phyloP scores from a whole-genome alignment of 2,797 vertebrate genomes.

The Nothura maculosa region DNA sequence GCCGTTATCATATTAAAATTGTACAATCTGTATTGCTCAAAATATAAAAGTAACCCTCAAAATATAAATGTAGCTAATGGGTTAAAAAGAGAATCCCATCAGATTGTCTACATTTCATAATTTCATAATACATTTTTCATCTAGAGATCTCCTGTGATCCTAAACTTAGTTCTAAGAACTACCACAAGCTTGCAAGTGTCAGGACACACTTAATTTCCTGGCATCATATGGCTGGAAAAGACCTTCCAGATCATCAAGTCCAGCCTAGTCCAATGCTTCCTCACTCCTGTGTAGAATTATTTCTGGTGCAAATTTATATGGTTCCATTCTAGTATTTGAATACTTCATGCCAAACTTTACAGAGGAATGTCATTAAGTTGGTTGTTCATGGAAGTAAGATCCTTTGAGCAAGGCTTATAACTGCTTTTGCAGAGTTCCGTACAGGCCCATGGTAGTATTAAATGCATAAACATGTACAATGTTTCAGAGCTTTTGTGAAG shows the following conservation, averaged over 20 bases:
- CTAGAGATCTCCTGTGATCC: background rate
- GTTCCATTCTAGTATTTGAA: background rate
- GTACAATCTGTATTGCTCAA: background rate
- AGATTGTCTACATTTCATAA: background rate
- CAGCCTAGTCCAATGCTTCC: too few relatives aligned
- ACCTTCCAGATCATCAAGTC: too few relatives aligned
- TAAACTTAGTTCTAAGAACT: background rate
- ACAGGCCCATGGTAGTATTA: background rate
- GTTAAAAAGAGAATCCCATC: background rate
- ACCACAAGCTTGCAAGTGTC: background rate
- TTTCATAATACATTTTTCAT: background rate
- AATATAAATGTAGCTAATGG: background rate
- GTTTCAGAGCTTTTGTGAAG: background rate
- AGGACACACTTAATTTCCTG: background rate
- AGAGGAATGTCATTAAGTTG: background rate
- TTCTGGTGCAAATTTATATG: background rate
- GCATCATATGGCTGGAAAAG: too few relatives aligned
- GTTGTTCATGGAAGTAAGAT: background rate
- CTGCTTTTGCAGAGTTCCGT: background rate
- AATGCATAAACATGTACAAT: background rate
- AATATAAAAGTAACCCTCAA: background rate
- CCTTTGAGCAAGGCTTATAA: background rate
- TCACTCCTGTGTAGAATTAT: too few relatives aligned
- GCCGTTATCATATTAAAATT: background rate
- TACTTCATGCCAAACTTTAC: background rate